Evolutionary conservation across 2,888 invertebrate species (phyloP), one percentile per base, ranked within the genome.

Genomic region (Leucophenga maculata): DNA sequence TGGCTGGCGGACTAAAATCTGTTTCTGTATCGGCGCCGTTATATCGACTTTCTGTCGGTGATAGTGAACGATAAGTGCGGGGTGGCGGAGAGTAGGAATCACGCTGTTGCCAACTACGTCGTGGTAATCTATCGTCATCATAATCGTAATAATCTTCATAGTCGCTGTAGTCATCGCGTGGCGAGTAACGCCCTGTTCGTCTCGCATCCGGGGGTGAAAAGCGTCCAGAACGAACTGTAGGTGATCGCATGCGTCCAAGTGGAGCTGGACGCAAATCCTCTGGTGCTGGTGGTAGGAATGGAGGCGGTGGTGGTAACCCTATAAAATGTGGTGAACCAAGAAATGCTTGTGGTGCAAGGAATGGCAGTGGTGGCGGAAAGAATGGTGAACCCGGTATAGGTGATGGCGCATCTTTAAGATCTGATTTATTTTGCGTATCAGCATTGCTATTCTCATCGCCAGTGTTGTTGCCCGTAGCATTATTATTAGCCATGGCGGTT

Each of bases 1-100:
- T 92, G 60, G 91, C 91, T 77, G 92, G 92, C 3, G 92, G 92
- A 88, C 92, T 91, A 79, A 91, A 91, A 82, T 93, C 93, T 14
- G 93, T 91, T 85, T 93, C 93, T n/a, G 92, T 91, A 79, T 91
- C 92, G 73, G 91, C 90, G 86, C 91, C 92, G 72, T 92, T 89
- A 72, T 87, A 87, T 32, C 87, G 86, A 75, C 86, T 86, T 71
- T 86, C 85, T 48, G 86, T 82, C 32, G 87, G 86, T 44, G 89
- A 90, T 26, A 91, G 80, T 59, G 86, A 86, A 55, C 86, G 85
- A 77, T 86, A 86, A 65, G 85, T 83, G 68, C 86, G 86, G 31
- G 85, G 84, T 62, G 87, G 86, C 44, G 85, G 82, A 68, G 86
- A 83, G 72, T 88, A 88, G 69, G 84, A 77, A 69, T 86, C 83